These are phyloP conservation scores for Carposina sasakii DNA, from an alignment of 1,140 invertebrate genomes.

Conservation along the genomic window DNA sequence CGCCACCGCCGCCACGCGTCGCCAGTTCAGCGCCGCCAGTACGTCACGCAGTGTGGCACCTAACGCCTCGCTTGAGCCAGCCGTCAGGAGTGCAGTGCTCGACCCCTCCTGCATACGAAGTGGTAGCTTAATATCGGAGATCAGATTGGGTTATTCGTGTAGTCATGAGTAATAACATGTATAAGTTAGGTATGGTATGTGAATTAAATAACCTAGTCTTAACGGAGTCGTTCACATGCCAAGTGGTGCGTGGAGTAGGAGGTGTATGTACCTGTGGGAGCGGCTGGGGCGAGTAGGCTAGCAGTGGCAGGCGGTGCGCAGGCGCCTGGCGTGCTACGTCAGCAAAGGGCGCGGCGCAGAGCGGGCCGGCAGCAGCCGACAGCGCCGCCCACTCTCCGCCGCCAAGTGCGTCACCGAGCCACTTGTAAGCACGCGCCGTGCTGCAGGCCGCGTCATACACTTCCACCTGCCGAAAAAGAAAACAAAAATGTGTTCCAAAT, in stretches of 20 bases:
- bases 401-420: constrained; percentile 38
- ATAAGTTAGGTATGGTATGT: too few species aligned
- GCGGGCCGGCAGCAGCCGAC: constrained; percentile 46
- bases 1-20: constrained; percentile 36
- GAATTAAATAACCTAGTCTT: too few species aligned
- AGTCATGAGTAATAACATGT: background rate
- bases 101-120: background rate
- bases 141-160: background rate
- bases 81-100: constrained; percentile 22
- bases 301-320: constrained; percentile 34
- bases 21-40: constrained; percentile 33
- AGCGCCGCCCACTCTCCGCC: constrained; percentile 41
- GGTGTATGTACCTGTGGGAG: too few species aligned
- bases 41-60: constrained; percentile 27
- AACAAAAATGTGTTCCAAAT: too few species aligned
- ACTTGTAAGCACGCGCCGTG: constrained; percentile 37
- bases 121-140: background rate
- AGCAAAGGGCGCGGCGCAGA: constrained; percentile 46
- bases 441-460: constrained; percentile 42
- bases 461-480: too few species aligned
- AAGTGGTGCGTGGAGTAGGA: too few species aligned
- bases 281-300: constrained; percentile 46
- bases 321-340: constrained; percentile 43
- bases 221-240: too few species aligned
- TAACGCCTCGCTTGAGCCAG: constrained; percentile 30